Percentiles rank a stretch among this genome's conserved stretches.
Evolutionary conservation across 2,113 vertebrate species (phyloP).

Genomic region (Nibea albiflora): DNA sequence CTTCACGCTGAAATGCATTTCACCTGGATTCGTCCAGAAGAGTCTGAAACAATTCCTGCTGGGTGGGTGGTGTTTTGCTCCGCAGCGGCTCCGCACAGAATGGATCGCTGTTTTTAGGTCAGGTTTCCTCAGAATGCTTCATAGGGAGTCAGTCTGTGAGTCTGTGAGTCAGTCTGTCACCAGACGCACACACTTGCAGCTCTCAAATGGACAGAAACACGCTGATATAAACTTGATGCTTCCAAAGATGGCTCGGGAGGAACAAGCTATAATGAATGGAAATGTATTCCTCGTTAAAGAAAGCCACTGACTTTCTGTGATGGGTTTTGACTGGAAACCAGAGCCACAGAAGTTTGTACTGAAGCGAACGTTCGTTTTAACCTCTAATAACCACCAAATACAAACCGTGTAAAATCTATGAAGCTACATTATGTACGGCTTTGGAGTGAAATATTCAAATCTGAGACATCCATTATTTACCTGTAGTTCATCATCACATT

Average conservation of each 20-base stretch:
- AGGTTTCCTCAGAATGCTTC: neutral
- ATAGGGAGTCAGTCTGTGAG: too few species aligned
- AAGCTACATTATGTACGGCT: neutral
- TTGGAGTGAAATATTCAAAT: neutral
- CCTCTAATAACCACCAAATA: neutral
- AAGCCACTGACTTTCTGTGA: neutral
- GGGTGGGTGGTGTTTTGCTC: neutral
- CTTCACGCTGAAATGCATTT: slow-evolving; percentile 15
- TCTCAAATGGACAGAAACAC: neutral
- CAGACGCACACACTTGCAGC: neutral
- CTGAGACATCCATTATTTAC: neutral
- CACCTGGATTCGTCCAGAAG: neutral
- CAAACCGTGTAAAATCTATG: neutral
- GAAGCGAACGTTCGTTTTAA: neutral
- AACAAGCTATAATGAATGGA: neutral
- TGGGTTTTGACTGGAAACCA: neutral
- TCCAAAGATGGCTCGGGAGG: neutral
- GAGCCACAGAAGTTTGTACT: neutral
- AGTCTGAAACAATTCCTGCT: neutral
- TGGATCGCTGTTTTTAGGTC: neutral
- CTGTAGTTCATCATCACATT: neutral
- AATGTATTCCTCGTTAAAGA: neutral
- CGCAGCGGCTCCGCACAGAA: neutral
- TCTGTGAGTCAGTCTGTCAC: neutral
- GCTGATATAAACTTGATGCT: neutral